Base-by-base conservation (phyloP, 2,797 vertebrate species). In the Macropodus opercularis region DNA sequence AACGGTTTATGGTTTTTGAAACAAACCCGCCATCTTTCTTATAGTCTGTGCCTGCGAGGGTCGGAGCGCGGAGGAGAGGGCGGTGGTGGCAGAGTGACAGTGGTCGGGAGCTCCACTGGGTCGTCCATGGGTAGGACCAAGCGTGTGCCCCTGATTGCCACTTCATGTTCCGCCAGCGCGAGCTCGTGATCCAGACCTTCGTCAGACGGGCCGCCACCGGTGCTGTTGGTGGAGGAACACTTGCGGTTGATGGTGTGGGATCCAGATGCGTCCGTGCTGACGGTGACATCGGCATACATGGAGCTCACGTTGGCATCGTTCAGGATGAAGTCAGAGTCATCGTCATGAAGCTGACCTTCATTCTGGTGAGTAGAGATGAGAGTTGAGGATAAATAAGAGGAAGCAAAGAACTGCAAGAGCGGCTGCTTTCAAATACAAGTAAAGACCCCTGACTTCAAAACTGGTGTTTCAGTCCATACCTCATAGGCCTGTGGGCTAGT, bases 401-500 rank as follows among this genome's bases (percentile, higher is more conserved):
- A 19, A n/a, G 14, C 1, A 24, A 61, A 42, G 18, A 22, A 13
- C 13, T 22, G 1, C 7, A 18, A 27, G 27, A 41, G 41, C 2
- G 15, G 9, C 8, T 35, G 34, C 38, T 61, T 35, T 12, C n/a
- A 35, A 44, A 62, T 46, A 29, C 8, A 29, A 29, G 27, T 29
- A 9, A 34, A 34, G 32, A 34, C 12, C 32, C 3, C 5, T 34
- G 32, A 34, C 31, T 32, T 4, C 2, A 8, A 29, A 29, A 29
- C 27, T 29, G 26, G 26, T 27, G 27, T 29, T 29, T 29, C 27
- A 5, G 3, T 11, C 17, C 89, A 90, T 80, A 99, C 97, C 91
- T 98, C 94, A 0, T 96, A 96, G 0, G 95, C 95, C 84, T 96
- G 95, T 0, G 95, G 94, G 83, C 95, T 97, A 1, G 95, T 98